A percentile compares a stretch with the other conserved stretches of the same genome.
These are phyloP conservation scores for Linepithema humile DNA, from an alignment of 1,140 invertebrate genomes.

Conservation along the genomic window DNA sequence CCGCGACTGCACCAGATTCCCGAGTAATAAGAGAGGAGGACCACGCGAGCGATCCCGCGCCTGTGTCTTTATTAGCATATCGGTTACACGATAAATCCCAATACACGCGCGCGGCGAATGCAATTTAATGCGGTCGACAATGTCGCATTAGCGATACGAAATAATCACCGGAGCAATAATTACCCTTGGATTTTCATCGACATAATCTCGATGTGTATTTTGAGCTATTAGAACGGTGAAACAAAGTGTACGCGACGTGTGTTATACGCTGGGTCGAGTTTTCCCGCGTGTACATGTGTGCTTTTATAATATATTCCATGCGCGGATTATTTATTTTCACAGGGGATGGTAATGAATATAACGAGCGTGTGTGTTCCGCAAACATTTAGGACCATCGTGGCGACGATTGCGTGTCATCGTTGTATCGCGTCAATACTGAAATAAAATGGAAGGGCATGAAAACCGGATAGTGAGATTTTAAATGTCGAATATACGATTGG, in stretches of 20 bases:
- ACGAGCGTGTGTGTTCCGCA: constrained; percentile 17
- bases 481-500: neutral
- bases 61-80: constrained; percentile 48
- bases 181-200: constrained; percentile 35
- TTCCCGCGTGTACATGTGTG: neutral
- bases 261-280: neutral
- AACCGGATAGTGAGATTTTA: constrained; percentile 16
- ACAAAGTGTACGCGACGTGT: neutral
- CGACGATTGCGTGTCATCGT: constrained; percentile 47
- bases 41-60: constrained; percentile 22
- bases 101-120: neutral
- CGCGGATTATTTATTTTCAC: constrained; percentile 35
- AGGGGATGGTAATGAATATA: constrained; percentile 22
- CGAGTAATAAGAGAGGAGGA: constrained; percentile 27
- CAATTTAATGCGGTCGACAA: constrained; percentile 35
- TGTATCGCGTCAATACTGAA: neutral
- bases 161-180: constrained; percentile 46
- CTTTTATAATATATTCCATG: constrained; percentile 41
- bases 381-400: constrained; percentile 30
- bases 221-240: neutral
- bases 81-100: constrained; percentile 9
- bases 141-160: constrained; percentile 41
- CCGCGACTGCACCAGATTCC: constrained; percentile 29
- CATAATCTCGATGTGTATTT: constrained; percentile 35
- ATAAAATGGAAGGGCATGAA: constrained; percentile 1